phyloP scores from a whole-genome alignment of 2,113 vertebrate species.

The Conger conger region DNA sequence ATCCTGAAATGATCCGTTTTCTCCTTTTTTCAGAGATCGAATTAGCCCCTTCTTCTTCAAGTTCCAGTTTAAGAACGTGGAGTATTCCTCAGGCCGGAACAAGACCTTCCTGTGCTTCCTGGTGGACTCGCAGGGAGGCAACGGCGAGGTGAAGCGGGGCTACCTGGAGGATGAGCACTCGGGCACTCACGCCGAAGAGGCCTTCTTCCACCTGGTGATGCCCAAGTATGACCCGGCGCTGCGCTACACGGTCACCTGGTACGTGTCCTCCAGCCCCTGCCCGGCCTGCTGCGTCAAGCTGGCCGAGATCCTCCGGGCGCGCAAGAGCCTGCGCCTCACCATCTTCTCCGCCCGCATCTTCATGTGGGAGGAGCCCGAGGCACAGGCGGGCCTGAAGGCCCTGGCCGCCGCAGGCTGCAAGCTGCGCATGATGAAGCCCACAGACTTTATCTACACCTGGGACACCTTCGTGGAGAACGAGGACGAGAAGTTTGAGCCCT shows the following conservation, averaged over 20 bases:
- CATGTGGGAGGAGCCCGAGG: conserved; percentile 88
- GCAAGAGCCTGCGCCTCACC: conserved; percentile 74
- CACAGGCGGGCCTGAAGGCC: conserved; percentile 75
- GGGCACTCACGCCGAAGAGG: conserved; percentile 79
- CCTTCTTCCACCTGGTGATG: conserved; percentile 82
- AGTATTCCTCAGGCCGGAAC: conserved; percentile 94
- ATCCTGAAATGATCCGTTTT: neutral
- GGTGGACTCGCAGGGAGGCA: conserved; percentile 69
- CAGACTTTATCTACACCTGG: conserved; percentile 92
- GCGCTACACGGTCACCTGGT: conserved; percentile 84
- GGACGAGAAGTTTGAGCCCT: conserved; percentile 79
- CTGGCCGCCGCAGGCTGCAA: conserved; percentile 83
- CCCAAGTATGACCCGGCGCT: conserved; percentile 63
- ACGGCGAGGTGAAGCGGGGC: conserved; percentile 67
- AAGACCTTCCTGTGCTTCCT: conserved; percentile 93
- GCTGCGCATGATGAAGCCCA: conserved; percentile 89
- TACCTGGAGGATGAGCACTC: conserved; percentile 89
- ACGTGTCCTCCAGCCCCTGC: conserved; percentile 90
- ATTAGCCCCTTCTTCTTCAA: conserved; percentile 86
- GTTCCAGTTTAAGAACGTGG: conserved; percentile 96
- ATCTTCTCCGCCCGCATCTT: conserved; percentile 85
- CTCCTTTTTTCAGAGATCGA: conserved; percentile 70
- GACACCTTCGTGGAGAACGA: conserved; percentile 92
- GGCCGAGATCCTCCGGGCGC: conserved; percentile 64
- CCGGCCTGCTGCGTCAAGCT: conserved; percentile 76